A percentile compares a stretch with the other conserved stretches of the same genome.
These are phyloP conservation scores for Lytechinus pictus DNA, from an alignment of 35 echinoderm and acorn worm genomes.

Conservation along the genomic window DNA sequence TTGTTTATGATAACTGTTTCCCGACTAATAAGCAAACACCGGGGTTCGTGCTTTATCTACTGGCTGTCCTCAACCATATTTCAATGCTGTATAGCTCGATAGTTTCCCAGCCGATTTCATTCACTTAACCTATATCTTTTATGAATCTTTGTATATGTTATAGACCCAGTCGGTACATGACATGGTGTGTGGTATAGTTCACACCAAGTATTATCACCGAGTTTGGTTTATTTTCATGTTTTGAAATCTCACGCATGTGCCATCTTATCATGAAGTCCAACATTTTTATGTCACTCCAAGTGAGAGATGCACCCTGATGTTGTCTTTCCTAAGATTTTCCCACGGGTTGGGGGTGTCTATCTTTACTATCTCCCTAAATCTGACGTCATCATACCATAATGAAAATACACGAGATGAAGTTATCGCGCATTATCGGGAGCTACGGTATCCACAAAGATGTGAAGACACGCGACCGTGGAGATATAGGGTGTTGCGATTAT, in stretches of 20 bases:
- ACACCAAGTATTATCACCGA: not conserved
- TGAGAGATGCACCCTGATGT: not conserved
- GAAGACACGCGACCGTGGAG: not conserved
- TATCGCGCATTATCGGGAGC: not conserved
- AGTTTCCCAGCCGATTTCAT: not conserved
- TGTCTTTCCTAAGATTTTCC: constrained; percentile 10
- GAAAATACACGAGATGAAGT: not conserved
- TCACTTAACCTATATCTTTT: not conserved
- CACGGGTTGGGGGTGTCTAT: not conserved
- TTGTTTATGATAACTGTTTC: not conserved
- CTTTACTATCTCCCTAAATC: not conserved
- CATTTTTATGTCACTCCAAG: not conserved
- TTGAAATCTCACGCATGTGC: constrained; percentile 2
- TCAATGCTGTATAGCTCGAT: not conserved
- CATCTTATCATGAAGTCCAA: not conserved
- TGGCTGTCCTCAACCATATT: not conserved
- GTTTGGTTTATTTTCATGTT: constrained; percentile 20
- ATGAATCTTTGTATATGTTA: constrained; percentile 6
- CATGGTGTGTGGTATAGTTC: not conserved
- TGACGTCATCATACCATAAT: not conserved
- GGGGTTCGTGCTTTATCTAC: not conserved
- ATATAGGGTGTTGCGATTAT: not conserved
- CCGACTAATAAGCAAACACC: not conserved
- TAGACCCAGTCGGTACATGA: not conserved
- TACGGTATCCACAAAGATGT: not conserved